These are phyloP conservation scores for Catonia carolina DNA, from an alignment of 2,888 invertebrate genomes.

Conservation along the genomic window DNA sequence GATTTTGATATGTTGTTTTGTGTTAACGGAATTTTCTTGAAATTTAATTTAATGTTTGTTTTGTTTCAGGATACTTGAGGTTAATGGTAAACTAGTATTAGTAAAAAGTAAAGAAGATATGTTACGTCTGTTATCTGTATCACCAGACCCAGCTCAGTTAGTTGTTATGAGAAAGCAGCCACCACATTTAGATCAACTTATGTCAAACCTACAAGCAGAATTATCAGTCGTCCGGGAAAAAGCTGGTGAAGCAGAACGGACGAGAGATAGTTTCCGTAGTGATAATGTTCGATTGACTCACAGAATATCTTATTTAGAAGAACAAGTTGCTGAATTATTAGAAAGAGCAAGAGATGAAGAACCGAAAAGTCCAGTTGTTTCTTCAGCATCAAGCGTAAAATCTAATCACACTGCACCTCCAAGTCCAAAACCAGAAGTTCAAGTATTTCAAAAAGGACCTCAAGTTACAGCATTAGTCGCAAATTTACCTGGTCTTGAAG, in stretches of 20 bases:
- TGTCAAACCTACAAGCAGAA: constrained; percentile 49
- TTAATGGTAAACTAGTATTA: constrained; percentile 69
- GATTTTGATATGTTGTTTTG: too few relatives aligned
- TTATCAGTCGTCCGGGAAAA: constrained; percentile 52
- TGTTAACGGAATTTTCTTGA: too few relatives aligned
- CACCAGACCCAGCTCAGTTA: constrained; percentile 56
- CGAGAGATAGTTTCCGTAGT: constrained; percentile 56
- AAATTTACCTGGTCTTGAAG: constrained; percentile 48
- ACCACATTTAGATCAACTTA: constrained; percentile 29
- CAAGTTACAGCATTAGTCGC: constrained; percentile 69
- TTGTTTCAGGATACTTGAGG: constrained; percentile 61
- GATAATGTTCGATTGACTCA: constrained; percentile 81
- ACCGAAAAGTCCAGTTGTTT: constrained; percentile 19
- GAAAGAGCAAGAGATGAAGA: constrained; percentile 29
- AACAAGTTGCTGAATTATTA: constrained; percentile 60
- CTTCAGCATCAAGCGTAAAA: constrained; percentile 22
- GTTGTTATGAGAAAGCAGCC: constrained; percentile 49
- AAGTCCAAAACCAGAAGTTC: constrained; percentile 36
- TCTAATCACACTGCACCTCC: constrained; percentile 15
- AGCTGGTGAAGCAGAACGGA: constrained; percentile 56
- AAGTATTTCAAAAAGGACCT: constrained; percentile 71
- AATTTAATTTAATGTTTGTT: background rate
- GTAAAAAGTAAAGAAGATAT: constrained; percentile 61
- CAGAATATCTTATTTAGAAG: constrained; percentile 82
- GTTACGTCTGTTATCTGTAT: constrained; percentile 55